Conservation (phyloP, 2,113 vertebrate species). For the Martes martes region DNA sequence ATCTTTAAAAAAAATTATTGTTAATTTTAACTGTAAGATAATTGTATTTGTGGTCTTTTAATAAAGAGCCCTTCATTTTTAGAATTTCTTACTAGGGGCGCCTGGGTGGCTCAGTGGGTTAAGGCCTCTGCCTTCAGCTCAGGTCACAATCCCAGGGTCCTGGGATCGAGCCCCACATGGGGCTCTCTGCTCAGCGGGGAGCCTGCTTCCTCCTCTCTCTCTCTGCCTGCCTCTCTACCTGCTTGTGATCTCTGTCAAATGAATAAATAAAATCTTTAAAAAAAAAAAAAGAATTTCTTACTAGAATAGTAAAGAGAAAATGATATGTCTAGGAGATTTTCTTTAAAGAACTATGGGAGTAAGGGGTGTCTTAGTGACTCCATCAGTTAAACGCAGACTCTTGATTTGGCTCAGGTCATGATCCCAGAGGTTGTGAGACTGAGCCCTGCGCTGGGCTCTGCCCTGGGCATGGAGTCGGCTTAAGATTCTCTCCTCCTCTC, state of each 20-base stretch:
- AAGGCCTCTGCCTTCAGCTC: too few relatives aligned
- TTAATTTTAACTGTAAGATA: neutral
- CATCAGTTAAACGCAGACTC: neutral
- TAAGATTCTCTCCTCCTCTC: neutral
- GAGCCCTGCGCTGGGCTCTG: neutral
- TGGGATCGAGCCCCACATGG: too few relatives aligned
- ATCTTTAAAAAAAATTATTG: neutral
- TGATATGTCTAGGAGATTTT: neutral
- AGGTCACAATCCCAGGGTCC: too few relatives aligned
- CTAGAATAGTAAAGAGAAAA: slow-evolving; percentile 28
- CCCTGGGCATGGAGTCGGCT: neutral
- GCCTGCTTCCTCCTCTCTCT: too few relatives aligned
- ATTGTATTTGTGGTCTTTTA: neutral
- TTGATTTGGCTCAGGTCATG: neutral
- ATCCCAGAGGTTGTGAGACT: neutral
- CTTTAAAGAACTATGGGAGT: neutral
- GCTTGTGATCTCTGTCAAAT: too few relatives aligned
- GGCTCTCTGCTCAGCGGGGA: too few relatives aligned
- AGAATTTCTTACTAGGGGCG: neutral
- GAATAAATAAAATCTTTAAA: too few relatives aligned
- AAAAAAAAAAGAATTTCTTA: neutral
- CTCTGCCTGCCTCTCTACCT: too few relatives aligned
- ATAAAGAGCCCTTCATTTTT: neutral
- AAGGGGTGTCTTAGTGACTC: neutral
- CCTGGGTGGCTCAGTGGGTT: too few relatives aligned